A percentile compares a stretch with the other conserved stretches of the same genome.
Conservation (phyloP, 2,888 invertebrate genomes). For the Macrophya alboannulata region DNA sequence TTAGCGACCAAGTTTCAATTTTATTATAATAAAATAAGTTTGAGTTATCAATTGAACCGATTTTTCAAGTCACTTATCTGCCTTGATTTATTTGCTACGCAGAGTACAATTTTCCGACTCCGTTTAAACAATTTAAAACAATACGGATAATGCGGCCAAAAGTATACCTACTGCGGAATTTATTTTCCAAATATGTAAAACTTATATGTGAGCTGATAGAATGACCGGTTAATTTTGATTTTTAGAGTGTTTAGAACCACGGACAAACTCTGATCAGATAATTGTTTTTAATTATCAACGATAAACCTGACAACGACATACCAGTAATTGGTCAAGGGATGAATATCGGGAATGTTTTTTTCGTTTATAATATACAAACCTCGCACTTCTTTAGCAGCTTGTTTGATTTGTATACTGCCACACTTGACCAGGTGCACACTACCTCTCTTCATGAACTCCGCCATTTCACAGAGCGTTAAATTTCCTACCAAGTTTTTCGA, state of each 20-base stretch:
- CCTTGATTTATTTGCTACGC: neutral
- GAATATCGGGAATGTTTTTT: neutral
- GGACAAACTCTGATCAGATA: neutral
- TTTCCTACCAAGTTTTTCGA: constrained; percentile 33
- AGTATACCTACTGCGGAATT: neutral
- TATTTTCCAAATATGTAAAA: neutral
- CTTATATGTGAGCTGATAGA: neutral
- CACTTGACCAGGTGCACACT: constrained; percentile 79
- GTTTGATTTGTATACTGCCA: constrained; percentile 82
- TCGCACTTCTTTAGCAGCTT: constrained; percentile 82
- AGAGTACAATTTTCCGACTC: neutral
- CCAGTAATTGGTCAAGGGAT: neutral
- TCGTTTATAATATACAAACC: constrained; percentile 76
- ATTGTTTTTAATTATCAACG: neutral
- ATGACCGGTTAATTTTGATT: neutral
- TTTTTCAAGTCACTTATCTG: neutral
- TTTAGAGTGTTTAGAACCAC: neutral
- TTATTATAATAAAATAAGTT: neutral
- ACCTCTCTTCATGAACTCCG: constrained; percentile 76
- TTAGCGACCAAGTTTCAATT: too few species aligned
- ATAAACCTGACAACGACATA: neutral
- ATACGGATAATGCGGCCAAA: neutral
- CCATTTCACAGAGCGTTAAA: constrained; percentile 72
- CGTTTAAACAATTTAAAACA: neutral
- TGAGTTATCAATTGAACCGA: neutral